Conservation (phyloP, 2,113 vertebrate genomes). For the Thymallus thymallus region DNA sequence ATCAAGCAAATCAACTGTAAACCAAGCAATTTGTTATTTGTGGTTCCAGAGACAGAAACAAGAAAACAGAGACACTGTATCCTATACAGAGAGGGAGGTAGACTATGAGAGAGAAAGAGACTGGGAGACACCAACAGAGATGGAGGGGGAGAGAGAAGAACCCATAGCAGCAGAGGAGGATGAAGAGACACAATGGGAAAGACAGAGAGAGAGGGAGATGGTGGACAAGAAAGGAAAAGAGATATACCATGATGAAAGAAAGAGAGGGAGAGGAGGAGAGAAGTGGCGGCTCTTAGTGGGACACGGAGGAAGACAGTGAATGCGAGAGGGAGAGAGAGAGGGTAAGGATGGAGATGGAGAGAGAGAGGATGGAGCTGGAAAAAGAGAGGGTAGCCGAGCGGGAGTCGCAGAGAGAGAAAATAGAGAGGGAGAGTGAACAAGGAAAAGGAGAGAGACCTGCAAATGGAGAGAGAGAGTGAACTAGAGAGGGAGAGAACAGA, state of each 20-base stretch:
- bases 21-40: neutral
- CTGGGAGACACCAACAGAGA: neutral
- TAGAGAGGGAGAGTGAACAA: slow-evolving; percentile 9
- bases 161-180: neutral
- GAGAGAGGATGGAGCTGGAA: slow-evolving; percentile 34
- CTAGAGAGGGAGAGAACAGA: neutral
- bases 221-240: slow-evolving; percentile 5
- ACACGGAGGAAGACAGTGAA: slow-evolving; percentile 56
- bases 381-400: slow-evolving; percentile 25
- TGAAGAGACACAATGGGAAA: neutral
- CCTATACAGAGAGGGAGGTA: neutral
- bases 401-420: slow-evolving; percentile 6
- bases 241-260: slow-evolving; percentile 27
- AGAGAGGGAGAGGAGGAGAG: slow-evolving; percentile 51
- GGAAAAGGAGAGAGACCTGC: slow-evolving; percentile 29
- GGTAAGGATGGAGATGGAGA: slow-evolving; percentile 43
- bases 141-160: neutral
- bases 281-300: slow-evolving; percentile 60
- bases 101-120: neutral
- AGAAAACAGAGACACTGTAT: slow-evolving; percentile 30
- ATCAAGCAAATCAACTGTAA: neutral
- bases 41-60: slow-evolving; percentile 49
- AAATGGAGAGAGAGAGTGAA: slow-evolving; percentile 11
- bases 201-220: slow-evolving; percentile 11
- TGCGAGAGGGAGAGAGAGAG: slow-evolving; percentile 43